These are phyloP conservation scores for Itoplectis maculator DNA, from an alignment of 2,888 invertebrate genomes.

Conservation along the genomic window DNA sequence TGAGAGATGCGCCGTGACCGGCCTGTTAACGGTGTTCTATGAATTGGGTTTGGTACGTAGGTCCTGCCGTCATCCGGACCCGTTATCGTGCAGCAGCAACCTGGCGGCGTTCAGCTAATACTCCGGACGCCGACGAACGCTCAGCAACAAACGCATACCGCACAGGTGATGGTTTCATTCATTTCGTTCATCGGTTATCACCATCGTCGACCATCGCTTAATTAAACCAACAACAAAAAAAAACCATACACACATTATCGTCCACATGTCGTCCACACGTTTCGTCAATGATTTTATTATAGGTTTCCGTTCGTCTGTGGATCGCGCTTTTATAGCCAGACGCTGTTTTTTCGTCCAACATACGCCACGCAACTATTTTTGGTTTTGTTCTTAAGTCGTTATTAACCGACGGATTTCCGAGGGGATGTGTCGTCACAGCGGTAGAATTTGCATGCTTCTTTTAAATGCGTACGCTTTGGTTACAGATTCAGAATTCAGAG, in stretches of 20 bases:
- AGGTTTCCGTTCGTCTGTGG: constrained; percentile 23
- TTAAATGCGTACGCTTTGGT: constrained; percentile 53
- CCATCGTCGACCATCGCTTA: constrained; percentile 44
- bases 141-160: constrained; percentile 84
- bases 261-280: constrained; percentile 1
- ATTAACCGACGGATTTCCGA: constrained; percentile 23
- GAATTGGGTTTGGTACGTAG: constrained; percentile 82
- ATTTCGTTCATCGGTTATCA: constrained; percentile 69
- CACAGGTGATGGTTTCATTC: constrained; percentile 84
- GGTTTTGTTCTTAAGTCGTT: constrained; percentile 10
- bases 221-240: constrained; percentile 4
- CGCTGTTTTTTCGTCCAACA: constrained; percentile 23
- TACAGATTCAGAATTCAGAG: constrained; percentile 44
- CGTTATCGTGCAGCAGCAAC: constrained; percentile 88
- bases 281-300: constrained; percentile 27
- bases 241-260: too few species aligned
- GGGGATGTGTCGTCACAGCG: not conserved
- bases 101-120: constrained; percentile 90
- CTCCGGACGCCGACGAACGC: constrained; percentile 87
- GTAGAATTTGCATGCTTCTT: constrained; percentile 34
- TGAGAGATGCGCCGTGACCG: constrained; percentile 43
- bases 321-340: constrained; percentile 35
- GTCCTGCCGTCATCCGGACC: constrained; percentile 85
- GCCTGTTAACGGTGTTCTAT: constrained; percentile 74
- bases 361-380: not conserved